Evolutionary conservation across 2,888 invertebrate genomes (phyloP).

Genomic region (Torymus texanus): DNA sequence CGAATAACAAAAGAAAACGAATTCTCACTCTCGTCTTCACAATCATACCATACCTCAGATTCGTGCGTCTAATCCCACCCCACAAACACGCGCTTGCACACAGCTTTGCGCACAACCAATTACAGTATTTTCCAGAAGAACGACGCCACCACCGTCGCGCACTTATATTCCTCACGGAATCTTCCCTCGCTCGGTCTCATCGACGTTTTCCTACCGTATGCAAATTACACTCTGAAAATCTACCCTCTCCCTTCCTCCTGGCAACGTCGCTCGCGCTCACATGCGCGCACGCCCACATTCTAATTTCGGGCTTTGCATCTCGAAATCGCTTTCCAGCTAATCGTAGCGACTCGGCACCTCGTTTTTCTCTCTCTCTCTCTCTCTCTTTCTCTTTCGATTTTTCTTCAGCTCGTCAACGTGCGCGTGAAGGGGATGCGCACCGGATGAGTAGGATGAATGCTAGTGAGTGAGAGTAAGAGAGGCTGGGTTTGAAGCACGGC

Average conservation of each 20-base stretch:
- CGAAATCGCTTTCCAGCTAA: constrained; percentile 72
- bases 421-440: too few relatives aligned
- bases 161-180: constrained; percentile 41
- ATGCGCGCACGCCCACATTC: constrained; percentile 67
- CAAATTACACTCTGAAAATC: constrained; percentile 66
- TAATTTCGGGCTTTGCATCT: constrained; percentile 71
- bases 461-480: too few relatives aligned
- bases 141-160: constrained; percentile 57
- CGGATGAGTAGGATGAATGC: too few relatives aligned
- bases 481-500: too few relatives aligned
- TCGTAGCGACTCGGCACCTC: constrained; percentile 60
- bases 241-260: too few relatives aligned
- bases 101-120: constrained; percentile 65
- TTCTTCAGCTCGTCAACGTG: too few relatives aligned
- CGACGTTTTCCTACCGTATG: constrained; percentile 68
- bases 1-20: too few relatives aligned
- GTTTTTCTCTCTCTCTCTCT: constrained; percentile 51
- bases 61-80: too few relatives aligned
- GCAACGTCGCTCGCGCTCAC: too few relatives aligned
- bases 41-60: too few relatives aligned
- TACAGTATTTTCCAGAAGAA: constrained; percentile 73
- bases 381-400: constrained; percentile 25
- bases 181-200: constrained; percentile 57
- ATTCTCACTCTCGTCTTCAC: too few relatives aligned
- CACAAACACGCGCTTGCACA: not conserved